Conservation (phyloP, 1,140 invertebrate genomes). For the Triops longicaudatus region DNA sequence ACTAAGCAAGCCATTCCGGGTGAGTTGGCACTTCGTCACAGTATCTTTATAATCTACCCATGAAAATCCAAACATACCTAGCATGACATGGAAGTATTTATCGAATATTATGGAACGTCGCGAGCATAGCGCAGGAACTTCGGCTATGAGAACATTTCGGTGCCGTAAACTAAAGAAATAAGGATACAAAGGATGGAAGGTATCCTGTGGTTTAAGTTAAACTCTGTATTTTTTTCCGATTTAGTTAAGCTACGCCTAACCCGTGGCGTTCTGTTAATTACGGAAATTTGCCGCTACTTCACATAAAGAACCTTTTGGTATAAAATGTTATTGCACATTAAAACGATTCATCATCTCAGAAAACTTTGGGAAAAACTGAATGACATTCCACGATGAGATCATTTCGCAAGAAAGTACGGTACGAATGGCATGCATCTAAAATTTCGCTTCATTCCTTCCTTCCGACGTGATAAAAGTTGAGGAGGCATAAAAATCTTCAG, state of each 20-base stretch:
- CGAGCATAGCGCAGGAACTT: too few species aligned
- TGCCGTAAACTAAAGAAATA: too few species aligned
- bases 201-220: slow-evolving; percentile 13
- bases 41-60: too few species aligned
- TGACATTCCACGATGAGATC: background rate
- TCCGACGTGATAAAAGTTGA: background rate
- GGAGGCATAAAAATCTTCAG: background rate
- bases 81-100: too few species aligned
- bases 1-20: too few species aligned
- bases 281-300: background rate
- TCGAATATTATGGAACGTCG: too few species aligned
- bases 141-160: too few species aligned
- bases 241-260: background rate
- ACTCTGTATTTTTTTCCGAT: background rate
- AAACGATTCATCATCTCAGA: background rate
- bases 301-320: background rate
- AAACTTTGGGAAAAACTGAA: background rate
- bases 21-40: too few species aligned
- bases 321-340: background rate
- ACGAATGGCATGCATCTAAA: background rate
- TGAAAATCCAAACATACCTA: too few species aligned
- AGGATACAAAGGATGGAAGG: background rate
- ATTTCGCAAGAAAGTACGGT: background rate
- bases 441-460: background rate
- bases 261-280: background rate